Conservation (phyloP, 2,113 vertebrate species). For the Albula glossodonta region DNA sequence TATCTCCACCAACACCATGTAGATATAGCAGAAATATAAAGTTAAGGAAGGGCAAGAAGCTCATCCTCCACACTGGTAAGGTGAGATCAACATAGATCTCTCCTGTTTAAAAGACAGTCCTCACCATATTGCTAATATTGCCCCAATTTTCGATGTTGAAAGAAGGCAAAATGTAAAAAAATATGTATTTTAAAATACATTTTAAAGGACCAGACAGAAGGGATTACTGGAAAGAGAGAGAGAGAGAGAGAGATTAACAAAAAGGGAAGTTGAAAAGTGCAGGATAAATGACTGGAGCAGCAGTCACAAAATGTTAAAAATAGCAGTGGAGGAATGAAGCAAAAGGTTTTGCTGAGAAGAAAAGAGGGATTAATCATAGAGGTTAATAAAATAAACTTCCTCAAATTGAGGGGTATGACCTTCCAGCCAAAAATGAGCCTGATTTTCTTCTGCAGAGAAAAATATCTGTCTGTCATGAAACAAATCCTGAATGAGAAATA, state of each 20-base stretch:
- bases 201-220: not conserved
- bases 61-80: not conserved
- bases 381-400: not conserved
- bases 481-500: not conserved
- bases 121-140: slow-evolving; percentile 16
- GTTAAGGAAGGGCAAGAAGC: not conserved
- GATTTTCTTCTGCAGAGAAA: not conserved
- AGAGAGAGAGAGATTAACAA: not conserved
- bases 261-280: not conserved
- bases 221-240: not conserved
- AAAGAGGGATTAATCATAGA: not conserved
- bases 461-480: not conserved
- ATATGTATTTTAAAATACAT: not conserved
- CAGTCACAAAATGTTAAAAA: not conserved
- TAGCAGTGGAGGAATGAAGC: not conserved
- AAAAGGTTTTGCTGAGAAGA: not conserved
- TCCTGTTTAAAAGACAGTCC: slow-evolving; percentile 8
- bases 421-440: not conserved
- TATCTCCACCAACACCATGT: not conserved
- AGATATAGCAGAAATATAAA: not conserved
- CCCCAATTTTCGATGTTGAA: not conserved
- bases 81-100: not conserved
- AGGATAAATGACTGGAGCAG: not conserved
- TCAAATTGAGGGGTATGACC: not conserved
- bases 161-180: not conserved